Evolutionary conservation across 2,797 vertebrate genomes (phyloP), one percentile per base, ranked within the genome.

Genomic region (Vultur gryphus): DNA sequence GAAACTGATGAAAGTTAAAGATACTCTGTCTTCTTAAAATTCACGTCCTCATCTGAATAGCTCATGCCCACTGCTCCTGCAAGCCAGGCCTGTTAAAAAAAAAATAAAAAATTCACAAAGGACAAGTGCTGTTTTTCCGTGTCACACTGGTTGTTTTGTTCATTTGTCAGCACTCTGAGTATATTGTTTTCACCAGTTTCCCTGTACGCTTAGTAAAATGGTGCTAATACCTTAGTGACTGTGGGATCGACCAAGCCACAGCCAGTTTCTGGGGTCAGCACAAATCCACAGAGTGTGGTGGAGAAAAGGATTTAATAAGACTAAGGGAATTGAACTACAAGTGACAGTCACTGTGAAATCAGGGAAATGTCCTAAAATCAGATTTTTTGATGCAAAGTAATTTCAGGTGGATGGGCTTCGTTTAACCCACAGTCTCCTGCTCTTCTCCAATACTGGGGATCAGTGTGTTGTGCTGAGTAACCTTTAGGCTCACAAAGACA

Each of bases 201-300:
- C 29, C 39, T 37, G 26, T 7, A 10, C 6, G 2, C 57, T 71
- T 8, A 48, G 18, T 12, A 43, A 57, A 81, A 52, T 33, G 8
- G 2, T 29, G 52, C 51, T 46, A 66, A 49, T 8, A 24, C 3
- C 2, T n/a, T 7, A 5, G 21, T 21, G 61, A 16, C 33, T 20
- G 2, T 44, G 46, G 25, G 23, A 59, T 31, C 0, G 0, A 39
- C 31, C 12, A 43, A 57, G 33, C 13, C 11, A 25, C 46, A 65
- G 15, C 5, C 19, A 9, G 15, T 7, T 81, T 37, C 73, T 43
- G 54, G 20, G 35, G 1, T 33, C 48, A 77, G 44, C 39, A 35
- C 16, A 55, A 29, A 43, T 21, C n/a, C 28, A 31, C 7, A 23
- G 19, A 33, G 6, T 9, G 7, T 19, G 2, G 2, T 5, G 6